Conservation (phyloP, 2,888 invertebrate species). For the Sinelater perroti region DNA sequence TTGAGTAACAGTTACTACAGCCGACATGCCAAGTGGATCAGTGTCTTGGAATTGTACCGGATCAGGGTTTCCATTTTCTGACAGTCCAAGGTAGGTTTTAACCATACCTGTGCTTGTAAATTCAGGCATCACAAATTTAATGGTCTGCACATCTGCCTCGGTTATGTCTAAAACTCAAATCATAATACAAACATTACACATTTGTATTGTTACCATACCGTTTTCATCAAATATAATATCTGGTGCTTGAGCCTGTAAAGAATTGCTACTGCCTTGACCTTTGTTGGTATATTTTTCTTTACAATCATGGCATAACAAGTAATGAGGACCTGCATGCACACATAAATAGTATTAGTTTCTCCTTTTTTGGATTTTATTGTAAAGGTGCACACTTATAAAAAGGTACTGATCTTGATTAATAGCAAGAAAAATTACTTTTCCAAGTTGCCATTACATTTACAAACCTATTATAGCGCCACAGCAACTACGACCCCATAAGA, state of each 20-base stretch:
- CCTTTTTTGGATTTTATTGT: no score
- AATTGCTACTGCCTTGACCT: constrained; percentile 39
- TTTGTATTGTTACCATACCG: no score
- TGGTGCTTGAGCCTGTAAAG: constrained; percentile 52
- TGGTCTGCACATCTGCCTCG: constrained; percentile 52
- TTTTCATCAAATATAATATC: constrained; percentile 59
- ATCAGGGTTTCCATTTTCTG: constrained; percentile 48
- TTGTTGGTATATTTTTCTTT: constrained; percentile 58
- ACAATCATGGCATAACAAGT: constrained; percentile 61
- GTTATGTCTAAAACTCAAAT: constrained; percentile 49
- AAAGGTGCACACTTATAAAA: no score
- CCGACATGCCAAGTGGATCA: constrained; percentile 66
- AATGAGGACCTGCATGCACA: constrained; percentile 32
- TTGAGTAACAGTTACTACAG: constrained; percentile 57
- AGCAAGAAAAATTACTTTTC: no score
- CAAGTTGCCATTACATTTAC: no score
- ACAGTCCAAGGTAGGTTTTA: constrained; percentile 55
- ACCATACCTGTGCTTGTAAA: constrained; percentile 53
- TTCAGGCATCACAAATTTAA: constrained; percentile 50
- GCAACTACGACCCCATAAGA: constrained; percentile 60
- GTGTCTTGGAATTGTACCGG: constrained; percentile 61
- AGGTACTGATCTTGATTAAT: no score
- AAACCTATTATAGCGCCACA: constrained; percentile 63
- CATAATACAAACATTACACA: no score
- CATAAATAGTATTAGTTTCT: no score